Base-by-base conservation (phyloP, 2,888 invertebrate species). In the Euplagia quadripunctaria region DNA sequence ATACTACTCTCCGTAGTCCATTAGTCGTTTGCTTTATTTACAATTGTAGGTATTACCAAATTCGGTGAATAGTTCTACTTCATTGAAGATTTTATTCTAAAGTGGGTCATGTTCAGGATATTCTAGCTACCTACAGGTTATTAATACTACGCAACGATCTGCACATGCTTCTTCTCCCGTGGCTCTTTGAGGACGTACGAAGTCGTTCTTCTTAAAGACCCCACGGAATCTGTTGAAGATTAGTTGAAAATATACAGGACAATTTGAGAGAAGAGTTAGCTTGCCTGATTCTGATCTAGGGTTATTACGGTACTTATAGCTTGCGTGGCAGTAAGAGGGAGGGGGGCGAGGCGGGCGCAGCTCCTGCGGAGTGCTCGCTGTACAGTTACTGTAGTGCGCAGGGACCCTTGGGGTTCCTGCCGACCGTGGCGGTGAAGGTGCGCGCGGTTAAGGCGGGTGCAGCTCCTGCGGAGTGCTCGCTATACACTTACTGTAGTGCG, bases 141-240 rank as follows among this genome's bases (percentile, higher is more conserved):
- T 64, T 65, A 69, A 43, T n/a, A 73, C 84, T 94, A 95, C 69
- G 94, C 93, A 71, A 95, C 82, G 5, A 95, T 95, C 82, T 95
- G 94, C 73, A 95, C 95, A 71, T 95, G 95, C 83, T 95, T 95
- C 79, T 94, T 94, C 58, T 95, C 94, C 14, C 91, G 86, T 0
- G 93, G 94, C 66, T 94, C 94, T 73, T 95, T 95, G n/a, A 94
- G 81, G 3, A 95, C 92, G 79, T 95, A 94, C 0, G 95, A 94
- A 0, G 94, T 94, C 0, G 94, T 94, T 74, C 95, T 89, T 82
- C 95, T 87, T 5, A 95, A 76, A 31, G 93, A 90, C 4, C 94
- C 94, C 12, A 90, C 89, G 64, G 93, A 92, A 89, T 90, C 94
- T 94, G 91, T 5, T 41, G 85, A 81, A 52, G 55, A 75, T 64